Conservation (phyloP, 2,113 vertebrate genomes). For the Chloropsis hardwickii region DNA sequence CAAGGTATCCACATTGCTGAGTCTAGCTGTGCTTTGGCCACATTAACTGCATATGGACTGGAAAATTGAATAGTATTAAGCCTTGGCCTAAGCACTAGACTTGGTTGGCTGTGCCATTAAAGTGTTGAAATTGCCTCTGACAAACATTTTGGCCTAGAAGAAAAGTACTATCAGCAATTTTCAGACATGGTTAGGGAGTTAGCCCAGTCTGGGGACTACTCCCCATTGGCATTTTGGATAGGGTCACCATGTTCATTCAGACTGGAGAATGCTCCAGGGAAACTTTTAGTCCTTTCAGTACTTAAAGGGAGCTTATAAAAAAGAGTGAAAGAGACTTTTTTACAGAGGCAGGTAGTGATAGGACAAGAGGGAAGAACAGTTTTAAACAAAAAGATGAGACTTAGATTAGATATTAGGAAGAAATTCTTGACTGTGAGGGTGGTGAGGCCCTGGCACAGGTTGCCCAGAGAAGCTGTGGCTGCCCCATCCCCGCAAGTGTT, state of each 20-base stretch:
- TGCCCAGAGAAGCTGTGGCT: neutral
- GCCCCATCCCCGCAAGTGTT: neutral
- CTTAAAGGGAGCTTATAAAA: neutral
- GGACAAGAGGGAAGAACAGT: too few relatives aligned
- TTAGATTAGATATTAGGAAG: neutral
- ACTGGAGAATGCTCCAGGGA: neutral
- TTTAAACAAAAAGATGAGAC: neutral
- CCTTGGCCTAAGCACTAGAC: neutral
- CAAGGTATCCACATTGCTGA: neutral
- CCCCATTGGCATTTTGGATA: neutral
- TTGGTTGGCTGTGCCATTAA: neutral
- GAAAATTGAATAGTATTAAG: neutral
- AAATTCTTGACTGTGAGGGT: neutral
- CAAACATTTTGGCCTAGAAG: neutral
- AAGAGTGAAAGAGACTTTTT: neutral
- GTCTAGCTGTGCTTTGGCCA: neutral
- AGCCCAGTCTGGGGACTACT: neutral
- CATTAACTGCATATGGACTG: neutral
- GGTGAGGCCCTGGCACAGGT: neutral
- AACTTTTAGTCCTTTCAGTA: neutral
- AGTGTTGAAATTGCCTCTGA: neutral
- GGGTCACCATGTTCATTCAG: neutral
- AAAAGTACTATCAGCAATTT: neutral
- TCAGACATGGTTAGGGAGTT: neutral
- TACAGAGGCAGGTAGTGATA: too few relatives aligned